Conservation (phyloP, 2,797 vertebrate species). For the Hephaestus fuliginosus region DNA sequence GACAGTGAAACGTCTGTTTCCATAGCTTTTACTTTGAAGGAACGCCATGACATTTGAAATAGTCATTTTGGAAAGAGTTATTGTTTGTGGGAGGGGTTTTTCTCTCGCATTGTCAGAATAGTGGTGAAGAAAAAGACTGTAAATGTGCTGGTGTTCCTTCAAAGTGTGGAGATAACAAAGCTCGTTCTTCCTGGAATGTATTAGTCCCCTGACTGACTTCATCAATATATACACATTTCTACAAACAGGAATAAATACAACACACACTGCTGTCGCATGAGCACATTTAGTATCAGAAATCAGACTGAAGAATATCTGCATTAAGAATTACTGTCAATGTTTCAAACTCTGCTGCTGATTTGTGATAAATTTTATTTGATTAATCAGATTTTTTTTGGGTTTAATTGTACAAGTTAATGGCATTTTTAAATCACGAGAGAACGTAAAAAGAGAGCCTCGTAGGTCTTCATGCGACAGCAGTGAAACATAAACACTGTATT, state of each 20-base stretch:
- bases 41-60: conserved; percentile 5
- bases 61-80: background rate
- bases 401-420: background rate
- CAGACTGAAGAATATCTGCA: conserved; percentile 1
- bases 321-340: background rate
- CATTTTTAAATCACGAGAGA: background rate
- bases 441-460: background rate
- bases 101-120: conserved; percentile 35
- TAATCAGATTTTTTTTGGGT: background rate
- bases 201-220: conserved; percentile 71
- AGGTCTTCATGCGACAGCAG: conserved; percentile 71
- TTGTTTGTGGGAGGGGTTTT: background rate
- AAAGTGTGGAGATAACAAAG: conserved; percentile 39
- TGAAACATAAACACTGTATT: conserved; percentile 82
- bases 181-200: conserved; percentile 69
- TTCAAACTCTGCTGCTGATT: background rate
- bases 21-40: conserved; percentile 43
- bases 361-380: background rate
- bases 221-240: conserved; percentile 84
- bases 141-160: conserved; percentile 35
- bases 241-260: conserved; percentile 84
- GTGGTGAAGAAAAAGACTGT: conserved; percentile 44
- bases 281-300: conserved; percentile 26
- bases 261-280: conserved; percentile 73
- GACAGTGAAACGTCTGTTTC: conserved; percentile 21